Base-by-base conservation (phyloP, 2,113 vertebrate species). In the Eudyptes chrysolophus region DNA sequence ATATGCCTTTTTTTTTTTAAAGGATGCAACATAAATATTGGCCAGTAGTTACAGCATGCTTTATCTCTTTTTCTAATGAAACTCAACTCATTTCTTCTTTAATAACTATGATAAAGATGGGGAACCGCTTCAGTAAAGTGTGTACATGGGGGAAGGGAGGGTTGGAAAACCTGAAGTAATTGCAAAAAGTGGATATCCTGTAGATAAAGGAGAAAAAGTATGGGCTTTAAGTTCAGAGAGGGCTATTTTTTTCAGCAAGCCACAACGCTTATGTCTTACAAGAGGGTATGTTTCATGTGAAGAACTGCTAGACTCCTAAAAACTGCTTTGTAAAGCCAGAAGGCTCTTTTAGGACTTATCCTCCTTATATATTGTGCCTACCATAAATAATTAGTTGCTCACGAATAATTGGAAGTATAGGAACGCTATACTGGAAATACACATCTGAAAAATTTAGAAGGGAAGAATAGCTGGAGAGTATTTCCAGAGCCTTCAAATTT, bases 251-350 rank as follows among this genome's bases (percentile, higher is more conserved):
- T 65, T 62, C 16, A 65, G 52, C 34, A 77, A 52, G 42, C 36
- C 12, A 3, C 2, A 1, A 5, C 10, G 5, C 19, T 46, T 22
- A 2, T 3, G 5, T 25, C n/a, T 68, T 51, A 24, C 11, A 78
- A 75, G 64, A 60, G 54, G 49, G 70, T 51, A 30, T 13, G 25
- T 26, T 87, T 78, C 17, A 32, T 7, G 5, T 49, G 16, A 29
- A 29, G 69, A 78, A 26, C 32, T n/a, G 48, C 18, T 34, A 6
- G 65, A 3, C 13, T 30, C 18, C 42, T 25, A 10, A 66, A 55
- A 62, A 36, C 12, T 13, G 26, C 10, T 69, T 54, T 79, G 32
- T 29, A 38, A 75, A 46, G 40, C 51, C 49, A 51, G 26, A 76
- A 72, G 11, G 21, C 13, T 48, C 40, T 64, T 60, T 3, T 10